Percentiles rank a stretch among this genome's conserved stretches.
These are phyloP conservation scores for Serilophus lunatus DNA, from an alignment of 2,113 vertebrate genomes.

Conservation along the genomic window DNA sequence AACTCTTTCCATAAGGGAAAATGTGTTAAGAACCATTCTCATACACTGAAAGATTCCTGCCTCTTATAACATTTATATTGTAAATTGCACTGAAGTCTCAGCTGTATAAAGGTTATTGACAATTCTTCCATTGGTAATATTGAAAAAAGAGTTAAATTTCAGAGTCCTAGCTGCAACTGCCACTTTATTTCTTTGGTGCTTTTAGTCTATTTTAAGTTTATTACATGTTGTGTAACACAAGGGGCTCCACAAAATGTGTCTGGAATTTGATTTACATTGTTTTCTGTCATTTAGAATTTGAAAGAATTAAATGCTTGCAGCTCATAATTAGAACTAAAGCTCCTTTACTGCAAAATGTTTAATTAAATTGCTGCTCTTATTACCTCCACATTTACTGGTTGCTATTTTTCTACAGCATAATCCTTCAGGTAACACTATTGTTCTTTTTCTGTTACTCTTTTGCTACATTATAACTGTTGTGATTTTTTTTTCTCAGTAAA, in stretches of 20 bases:
- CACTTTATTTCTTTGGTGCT: neutral
- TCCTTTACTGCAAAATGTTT: neutral
- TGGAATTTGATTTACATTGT: neutral
- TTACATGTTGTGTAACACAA: neutral
- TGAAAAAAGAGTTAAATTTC: neutral
- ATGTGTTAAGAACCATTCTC: neutral
- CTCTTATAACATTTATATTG: neutral
- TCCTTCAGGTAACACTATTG: neutral
- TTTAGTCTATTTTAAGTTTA: neutral
- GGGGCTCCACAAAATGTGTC: neutral
- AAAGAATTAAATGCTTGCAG: neutral
- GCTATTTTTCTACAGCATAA: neutral
- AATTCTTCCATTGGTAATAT: neutral
- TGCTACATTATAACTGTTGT: neutral
- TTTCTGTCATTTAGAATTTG: neutral
- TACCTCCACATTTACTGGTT: neutral
- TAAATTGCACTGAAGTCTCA: neutral
- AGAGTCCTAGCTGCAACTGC: neutral
- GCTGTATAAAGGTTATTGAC: neutral
- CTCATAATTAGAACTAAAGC: neutral
- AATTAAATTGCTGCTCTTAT: neutral
- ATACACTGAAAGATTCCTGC: neutral
- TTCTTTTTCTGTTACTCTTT: neutral
- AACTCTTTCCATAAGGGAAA: neutral
- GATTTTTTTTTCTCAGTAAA: neutral